Evolutionary conservation across 1,140 invertebrate genomes (phyloP).

Genomic region (Archegozetes longisetosus): DNA sequence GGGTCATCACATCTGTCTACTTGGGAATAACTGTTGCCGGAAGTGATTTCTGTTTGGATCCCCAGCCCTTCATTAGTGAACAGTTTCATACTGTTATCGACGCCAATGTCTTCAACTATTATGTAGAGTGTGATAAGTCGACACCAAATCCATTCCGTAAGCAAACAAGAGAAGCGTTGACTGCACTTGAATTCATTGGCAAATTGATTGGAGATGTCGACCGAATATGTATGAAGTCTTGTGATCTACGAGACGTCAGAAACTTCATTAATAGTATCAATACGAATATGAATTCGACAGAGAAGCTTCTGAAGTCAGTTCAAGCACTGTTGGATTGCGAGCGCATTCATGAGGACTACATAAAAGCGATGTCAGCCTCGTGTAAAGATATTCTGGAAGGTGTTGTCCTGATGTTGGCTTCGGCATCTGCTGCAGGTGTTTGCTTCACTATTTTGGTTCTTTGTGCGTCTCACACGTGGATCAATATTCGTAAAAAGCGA

Average conservation of each 20-base stretch:
- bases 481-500: constrained; percentile 78
- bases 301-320: constrained; percentile 27
- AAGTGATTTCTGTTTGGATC: constrained; percentile 55
- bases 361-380: constrained; percentile 50
- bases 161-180: neutral
- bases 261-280: constrained; percentile 5
- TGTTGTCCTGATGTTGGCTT: constrained; percentile 61
- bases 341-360: constrained; percentile 57
- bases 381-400: constrained; percentile 58
- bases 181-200: constrained; percentile 1
- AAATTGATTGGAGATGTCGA: constrained; percentile 3
- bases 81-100: constrained; percentile 23
- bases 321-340: constrained; percentile 60
- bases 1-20: constrained; percentile 66
- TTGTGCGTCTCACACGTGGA: constrained; percentile 88
- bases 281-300: constrained; percentile 21
- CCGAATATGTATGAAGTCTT: neutral
- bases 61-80: constrained; percentile 38
- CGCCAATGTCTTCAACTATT: constrained; percentile 53
- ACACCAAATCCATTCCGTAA: constrained; percentile 7
- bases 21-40: constrained; percentile 58
- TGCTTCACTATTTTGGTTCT: constrained; percentile 78
- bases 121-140: constrained; percentile 54
- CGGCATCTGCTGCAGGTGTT: constrained; percentile 62
- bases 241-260: neutral